Base-by-base conservation (phyloP, 1,140 invertebrate species). In the Yoshiicerus persimilis region DNA sequence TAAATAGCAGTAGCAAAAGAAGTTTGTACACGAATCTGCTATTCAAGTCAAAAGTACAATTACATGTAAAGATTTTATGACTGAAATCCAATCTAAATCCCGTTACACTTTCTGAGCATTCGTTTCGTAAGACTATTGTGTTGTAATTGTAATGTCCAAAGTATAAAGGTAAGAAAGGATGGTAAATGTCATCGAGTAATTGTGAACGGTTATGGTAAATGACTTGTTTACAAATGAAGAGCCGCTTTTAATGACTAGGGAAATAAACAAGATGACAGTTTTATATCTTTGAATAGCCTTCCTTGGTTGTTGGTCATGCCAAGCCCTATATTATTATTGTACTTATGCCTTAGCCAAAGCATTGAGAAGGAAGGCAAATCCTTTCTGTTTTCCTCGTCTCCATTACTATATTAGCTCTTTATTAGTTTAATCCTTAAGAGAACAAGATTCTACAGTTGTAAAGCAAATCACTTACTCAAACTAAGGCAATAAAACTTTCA, bases 181-280 rank as follows among this genome's bases (percentile, higher is more conserved):
- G 64, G 75, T n/a, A 80, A 80, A 80, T 80, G 75, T 80, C 75
- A 80, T 80, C 75, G 32, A 32, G 75, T 80, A 34, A 80, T 80
- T 80, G 75, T 38, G 34, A 36, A 36, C 66, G 10, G 32, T 20
- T n/a, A 80, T 80, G 75, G 34, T 32, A 34, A 80, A 80, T 80
- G 75, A 38, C 27, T 80, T 80, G 75, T 80, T 80, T 80, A 80
- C 75, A 80, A 80, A 38, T 80, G 75, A 80, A 70, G 75, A 80
- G 75, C 34, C 75, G 75, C 75, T 80, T 80, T 80, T 80, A 80
- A 80, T 80, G 75, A 80, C 75, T 23, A 13, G 34, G 75, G 75
- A 80, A 80, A 80, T 80, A 80, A 80, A 23, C 75, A 38, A 36
- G 75, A 36, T 80, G 75, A 80, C 75, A 80, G 75, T 80, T 80